phyloP scores from a whole-genome alignment of 2,113 vertebrate species.

The Syngnathus typhle region DNA sequence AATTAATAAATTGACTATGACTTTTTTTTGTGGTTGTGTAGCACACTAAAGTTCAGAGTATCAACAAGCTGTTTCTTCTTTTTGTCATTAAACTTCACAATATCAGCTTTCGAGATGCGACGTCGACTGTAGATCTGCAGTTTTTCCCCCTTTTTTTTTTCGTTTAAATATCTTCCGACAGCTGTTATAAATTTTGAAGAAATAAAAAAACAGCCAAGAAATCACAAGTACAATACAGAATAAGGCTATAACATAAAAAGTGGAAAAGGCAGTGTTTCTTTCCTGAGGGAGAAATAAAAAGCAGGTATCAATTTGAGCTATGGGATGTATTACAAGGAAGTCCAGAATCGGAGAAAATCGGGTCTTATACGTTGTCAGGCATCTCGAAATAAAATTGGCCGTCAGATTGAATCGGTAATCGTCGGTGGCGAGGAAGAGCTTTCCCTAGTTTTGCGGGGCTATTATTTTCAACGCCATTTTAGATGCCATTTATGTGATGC shows the following conservation, averaged over 20 bases:
- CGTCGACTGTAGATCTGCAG: neutral
- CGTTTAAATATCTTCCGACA: too few relatives aligned
- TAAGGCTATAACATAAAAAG: neutral
- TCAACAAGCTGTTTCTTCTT: neutral
- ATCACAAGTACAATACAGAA: neutral
- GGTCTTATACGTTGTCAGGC: neutral
- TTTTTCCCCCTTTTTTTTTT: too few relatives aligned
- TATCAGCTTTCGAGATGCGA: neutral
- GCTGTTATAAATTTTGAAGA: too few relatives aligned
- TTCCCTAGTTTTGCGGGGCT: neutral
- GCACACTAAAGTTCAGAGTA: too few relatives aligned
- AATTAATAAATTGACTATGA: too few relatives aligned
- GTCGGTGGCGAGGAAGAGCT: neutral
- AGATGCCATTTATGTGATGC: neutral
- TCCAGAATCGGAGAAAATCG: neutral
- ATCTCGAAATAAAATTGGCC: neutral
- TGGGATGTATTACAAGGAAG: neutral
- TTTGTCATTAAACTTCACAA: neutral
- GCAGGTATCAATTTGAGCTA: neutral
- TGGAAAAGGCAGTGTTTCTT: neutral
- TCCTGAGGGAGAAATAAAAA: neutral
- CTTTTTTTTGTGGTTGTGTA: too few relatives aligned
- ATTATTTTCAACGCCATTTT: conserved; percentile 3
- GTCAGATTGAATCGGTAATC: neutral
- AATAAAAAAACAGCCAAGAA: neutral